A percentile compares a stretch with the other conserved stretches of the same genome.
Evolutionary conservation across 2,888 invertebrate species (phyloP).

Genomic region (Scotopteryx bipunctaria): DNA sequence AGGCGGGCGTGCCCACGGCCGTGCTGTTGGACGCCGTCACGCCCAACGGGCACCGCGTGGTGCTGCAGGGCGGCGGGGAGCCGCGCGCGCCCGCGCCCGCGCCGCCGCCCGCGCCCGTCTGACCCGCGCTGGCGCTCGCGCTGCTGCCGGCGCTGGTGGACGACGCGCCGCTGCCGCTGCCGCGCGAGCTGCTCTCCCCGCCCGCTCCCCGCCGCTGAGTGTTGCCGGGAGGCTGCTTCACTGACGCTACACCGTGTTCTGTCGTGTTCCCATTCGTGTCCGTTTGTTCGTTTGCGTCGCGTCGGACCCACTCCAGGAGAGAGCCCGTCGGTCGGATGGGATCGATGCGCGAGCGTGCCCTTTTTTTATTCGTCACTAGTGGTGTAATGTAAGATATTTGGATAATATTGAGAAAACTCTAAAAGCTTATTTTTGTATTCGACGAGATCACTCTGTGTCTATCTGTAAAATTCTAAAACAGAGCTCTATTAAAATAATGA

Average conservation of each 20-base stretch:
- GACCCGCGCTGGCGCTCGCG: constrained; percentile 81
- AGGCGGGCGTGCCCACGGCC: constrained; percentile 88
- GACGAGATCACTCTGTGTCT: constrained; percentile 70
- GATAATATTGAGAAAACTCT: constrained; percentile 78
- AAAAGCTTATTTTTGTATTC: constrained; percentile 83
- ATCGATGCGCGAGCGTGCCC: constrained; percentile 71
- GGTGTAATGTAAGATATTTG: constrained; percentile 74
- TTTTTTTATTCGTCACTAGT: constrained; percentile 74
- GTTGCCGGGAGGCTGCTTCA: constrained; percentile 76
- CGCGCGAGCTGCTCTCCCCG: constrained; percentile 80
- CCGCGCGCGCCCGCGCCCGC: constrained; percentile 93
- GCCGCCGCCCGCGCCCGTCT: constrained; percentile 87
- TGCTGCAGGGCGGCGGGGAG: constrained; percentile 94
- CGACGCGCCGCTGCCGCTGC: constrained; percentile 78
- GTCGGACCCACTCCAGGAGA: constrained; percentile 63
- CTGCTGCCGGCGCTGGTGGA: constrained; percentile 79
- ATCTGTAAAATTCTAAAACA: constrained; percentile 75
- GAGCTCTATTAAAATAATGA: constrained; percentile 59
- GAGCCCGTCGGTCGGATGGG: constrained; percentile 57
- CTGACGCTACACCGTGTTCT: constrained; percentile 65
- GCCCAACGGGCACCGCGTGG: constrained; percentile 95
- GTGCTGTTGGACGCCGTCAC: constrained; percentile 92
- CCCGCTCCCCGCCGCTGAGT: constrained; percentile 74
- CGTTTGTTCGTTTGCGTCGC: constrained; percentile 54
- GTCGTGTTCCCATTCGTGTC: constrained; percentile 58